Evolutionary conservation across 2,113 vertebrate species (phyloP), one percentile per base, ranked within the genome.

Genomic region (Hippotragus niger): DNA sequence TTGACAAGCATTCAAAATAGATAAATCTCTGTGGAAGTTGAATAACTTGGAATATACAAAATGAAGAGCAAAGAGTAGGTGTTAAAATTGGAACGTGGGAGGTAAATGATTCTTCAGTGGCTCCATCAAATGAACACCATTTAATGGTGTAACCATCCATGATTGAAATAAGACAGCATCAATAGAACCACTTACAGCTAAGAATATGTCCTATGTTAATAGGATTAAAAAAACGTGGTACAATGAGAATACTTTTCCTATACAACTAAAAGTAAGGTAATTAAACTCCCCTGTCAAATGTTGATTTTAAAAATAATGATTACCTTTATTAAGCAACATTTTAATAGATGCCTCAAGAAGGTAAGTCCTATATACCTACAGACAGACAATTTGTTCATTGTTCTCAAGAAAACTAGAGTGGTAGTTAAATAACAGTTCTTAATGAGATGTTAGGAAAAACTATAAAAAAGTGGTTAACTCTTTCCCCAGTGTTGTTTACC

Each of bases 341-440:
- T 94, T 95, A 97, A 94, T 83, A 93, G 64, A 87, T 71, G 45
- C 81, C 80, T 50, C 43, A 89, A 95, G 85, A 93, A 95, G 23
- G 29, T 85, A 84, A 95, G n/a, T 74, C 62, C 6, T 93, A 5
- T n/a, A 23, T 96, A 57, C 8, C 29, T 84, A 40, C 45, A 88
- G n/a, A 64, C 16, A 85, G 27, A 21, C 36, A 86, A n/a, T 71
- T 93, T 96, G 17, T 55, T 96, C 67, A 91, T 93, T 91, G 15
- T 95, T 97, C 33, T 67, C 53, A 80, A 87, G 25, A 93, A 95
- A 97, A 62, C 50, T 84, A 43, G 50, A 90, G 27, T 95, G 58
- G 23, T 71, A 94, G 57, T 85, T 74, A 93, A 53, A 47, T 27
- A 95, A 45, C 43, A 84, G 3, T 89, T 82, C 85, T 83, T 93